Percentiles rank a stretch among this genome's conserved stretches.
Conservation (phyloP, 2,113 vertebrate species). For the Ameiurus melas region DNA sequence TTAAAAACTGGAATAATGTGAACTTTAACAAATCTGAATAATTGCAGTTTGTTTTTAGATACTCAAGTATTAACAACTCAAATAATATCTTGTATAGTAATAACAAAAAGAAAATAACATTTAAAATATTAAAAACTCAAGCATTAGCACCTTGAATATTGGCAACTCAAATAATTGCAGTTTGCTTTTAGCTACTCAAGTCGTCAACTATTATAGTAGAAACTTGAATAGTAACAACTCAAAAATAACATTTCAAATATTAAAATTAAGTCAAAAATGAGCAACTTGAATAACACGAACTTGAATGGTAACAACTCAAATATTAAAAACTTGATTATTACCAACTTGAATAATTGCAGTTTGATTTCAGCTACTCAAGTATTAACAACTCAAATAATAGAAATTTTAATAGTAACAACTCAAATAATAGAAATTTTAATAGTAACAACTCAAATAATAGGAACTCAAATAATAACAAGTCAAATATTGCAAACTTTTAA, state of each 20-base stretch:
- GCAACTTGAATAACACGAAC: too few species aligned
- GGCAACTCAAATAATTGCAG: too few species aligned
- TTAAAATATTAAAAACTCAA: background rate
- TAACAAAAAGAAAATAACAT: background rate
- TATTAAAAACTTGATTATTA: background rate
- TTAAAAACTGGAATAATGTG: background rate
- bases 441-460: background rate
- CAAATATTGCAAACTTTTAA: too few species aligned
- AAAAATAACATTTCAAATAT: too few species aligned
- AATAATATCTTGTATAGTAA: too few species aligned
- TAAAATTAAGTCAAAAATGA: too few species aligned
- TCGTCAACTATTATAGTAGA: background rate
- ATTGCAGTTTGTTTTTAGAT: too few species aligned
- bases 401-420: too few species aligned
- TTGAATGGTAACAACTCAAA: background rate
- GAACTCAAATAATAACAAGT: background rate
- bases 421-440: background rate
- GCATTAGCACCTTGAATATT: background rate
- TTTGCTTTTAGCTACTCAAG: too few species aligned
- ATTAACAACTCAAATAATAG: too few species aligned
- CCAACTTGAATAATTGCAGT: background rate
- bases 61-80: too few species aligned
- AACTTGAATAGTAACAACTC: background rate
- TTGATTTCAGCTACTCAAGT: too few species aligned
- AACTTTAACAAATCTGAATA: background rate